A percentile compares a stretch with the other conserved stretches of the same genome.
Evolutionary conservation across 2,797 vertebrate genomes (phyloP).

Genomic region (Ispidina picta): DNA sequence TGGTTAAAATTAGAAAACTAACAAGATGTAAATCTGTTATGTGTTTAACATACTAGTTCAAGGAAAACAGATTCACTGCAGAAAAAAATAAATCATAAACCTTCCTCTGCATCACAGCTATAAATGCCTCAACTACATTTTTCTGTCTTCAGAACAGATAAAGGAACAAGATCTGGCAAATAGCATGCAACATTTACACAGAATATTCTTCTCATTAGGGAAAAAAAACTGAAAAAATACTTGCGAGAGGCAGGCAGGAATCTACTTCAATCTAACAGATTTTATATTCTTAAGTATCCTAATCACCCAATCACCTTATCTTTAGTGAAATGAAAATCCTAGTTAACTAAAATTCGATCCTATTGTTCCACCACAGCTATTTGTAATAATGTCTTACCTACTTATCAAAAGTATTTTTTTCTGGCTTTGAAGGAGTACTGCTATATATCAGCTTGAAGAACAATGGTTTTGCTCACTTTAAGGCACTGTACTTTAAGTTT

Average conservation of each 20-base stretch:
- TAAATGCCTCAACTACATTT: neutral
- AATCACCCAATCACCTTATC: neutral
- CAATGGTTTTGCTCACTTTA: neutral
- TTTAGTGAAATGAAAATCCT: neutral
- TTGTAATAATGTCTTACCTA: neutral
- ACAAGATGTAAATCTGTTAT: conserved; percentile 24
- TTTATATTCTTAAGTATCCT: neutral
- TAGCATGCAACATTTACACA: neutral
- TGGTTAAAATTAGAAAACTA: neutral
- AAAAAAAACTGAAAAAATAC: neutral
- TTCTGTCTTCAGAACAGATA: neutral
- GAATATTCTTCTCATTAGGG: neutral
- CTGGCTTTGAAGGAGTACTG: neutral
- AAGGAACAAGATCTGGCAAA: neutral
- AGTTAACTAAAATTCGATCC: neutral
- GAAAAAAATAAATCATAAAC: neutral
- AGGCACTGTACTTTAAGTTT: neutral
- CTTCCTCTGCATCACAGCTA: neutral
- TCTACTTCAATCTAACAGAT: neutral
- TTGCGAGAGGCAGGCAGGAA: rapidly evolving
- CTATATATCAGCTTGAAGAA: neutral
- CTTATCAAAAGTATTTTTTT: neutral
- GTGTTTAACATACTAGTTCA: conserved; percentile 20
- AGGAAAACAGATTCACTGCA: neutral
- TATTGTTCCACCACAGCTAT: neutral